Percentiles rank a stretch among this genome's conserved stretches.
These are phyloP conservation scores for Nothobranchius furzeri DNA, from an alignment of 2,113 vertebrate genomes.

Conservation along the genomic window DNA sequence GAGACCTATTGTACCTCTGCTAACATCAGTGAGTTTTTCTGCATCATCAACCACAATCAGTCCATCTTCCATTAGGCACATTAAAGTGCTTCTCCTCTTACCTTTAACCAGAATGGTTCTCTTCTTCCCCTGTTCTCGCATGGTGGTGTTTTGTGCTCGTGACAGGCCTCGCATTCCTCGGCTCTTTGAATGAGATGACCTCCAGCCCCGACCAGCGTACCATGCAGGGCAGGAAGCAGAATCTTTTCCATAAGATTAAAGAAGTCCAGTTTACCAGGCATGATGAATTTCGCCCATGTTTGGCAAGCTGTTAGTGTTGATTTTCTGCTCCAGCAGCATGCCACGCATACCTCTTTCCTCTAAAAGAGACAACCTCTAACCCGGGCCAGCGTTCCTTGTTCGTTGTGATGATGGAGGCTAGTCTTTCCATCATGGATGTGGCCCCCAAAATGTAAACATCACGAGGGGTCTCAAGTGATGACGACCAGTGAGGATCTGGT, in stretches of 20 bases:
- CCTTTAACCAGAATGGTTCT: slow-evolving; percentile 41
- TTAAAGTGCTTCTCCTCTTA: slow-evolving; percentile 30
- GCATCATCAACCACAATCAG: slow-evolving; percentile 17
- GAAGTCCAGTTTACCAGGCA: slow-evolving; percentile 34
- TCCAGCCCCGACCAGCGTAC: slow-evolving; percentile 61
- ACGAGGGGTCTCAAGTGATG: slow-evolving; percentile 15
- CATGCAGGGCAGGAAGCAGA: slow-evolving; percentile 56
- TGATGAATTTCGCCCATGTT: slow-evolving; percentile 31
- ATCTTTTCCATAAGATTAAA: slow-evolving; percentile 53
- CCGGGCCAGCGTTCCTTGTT: slow-evolving; percentile 48
- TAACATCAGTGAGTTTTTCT: slow-evolving; percentile 17
- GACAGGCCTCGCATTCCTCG: slow-evolving; percentile 60
- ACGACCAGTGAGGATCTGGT: slow-evolving; percentile 6
- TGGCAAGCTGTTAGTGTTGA: slow-evolving; percentile 39
- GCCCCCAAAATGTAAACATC: slow-evolving; percentile 44
- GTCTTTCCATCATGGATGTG: slow-evolving; percentile 32
- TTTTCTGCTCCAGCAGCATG: slow-evolving; percentile 53
- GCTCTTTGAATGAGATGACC: slow-evolving; percentile 66
- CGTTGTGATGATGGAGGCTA: slow-evolving; percentile 50
- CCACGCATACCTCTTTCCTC: slow-evolving; percentile 59
- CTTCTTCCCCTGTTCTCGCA: slow-evolving; percentile 29
- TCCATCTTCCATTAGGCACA: slow-evolving; percentile 3
- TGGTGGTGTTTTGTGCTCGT: slow-evolving; percentile 25
- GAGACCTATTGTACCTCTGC: not conserved
- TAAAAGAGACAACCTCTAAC: slow-evolving; percentile 58